Percentiles rank a stretch among this genome's conserved stretches.
phyloP scores from a whole-genome alignment of 2,113 vertebrate genomes.

The Microcebus tavaratra region DNA sequence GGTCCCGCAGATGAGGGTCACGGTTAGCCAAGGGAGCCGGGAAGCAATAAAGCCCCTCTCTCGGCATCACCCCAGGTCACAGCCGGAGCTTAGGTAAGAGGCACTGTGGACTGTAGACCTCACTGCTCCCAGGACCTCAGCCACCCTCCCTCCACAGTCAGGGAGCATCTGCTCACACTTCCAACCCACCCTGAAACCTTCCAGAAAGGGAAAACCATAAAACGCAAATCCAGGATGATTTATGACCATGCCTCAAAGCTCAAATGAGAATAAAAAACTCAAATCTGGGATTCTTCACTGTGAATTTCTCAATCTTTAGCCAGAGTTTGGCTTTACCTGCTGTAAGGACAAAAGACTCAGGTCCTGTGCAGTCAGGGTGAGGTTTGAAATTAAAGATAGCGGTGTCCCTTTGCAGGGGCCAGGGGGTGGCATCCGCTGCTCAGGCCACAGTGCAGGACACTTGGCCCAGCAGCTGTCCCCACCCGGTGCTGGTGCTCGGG shows the following conservation, averaged over 20 bases:
- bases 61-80: not conserved
- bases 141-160: not conserved
- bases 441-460: accelerated
- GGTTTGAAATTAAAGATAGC: not conserved
- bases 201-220: not conserved
- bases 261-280: not conserved
- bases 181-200: not conserved
- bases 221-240: not conserved
- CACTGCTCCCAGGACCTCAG: not conserved
- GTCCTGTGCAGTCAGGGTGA: not conserved
- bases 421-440: accelerated
- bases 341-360: not conserved
- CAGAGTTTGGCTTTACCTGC: not conserved
- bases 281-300: not conserved
- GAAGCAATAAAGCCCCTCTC: accelerated
- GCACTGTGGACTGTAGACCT: not conserved
- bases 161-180: no score
- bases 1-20: not conserved
- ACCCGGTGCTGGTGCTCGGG: not conserved
- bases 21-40: accelerated
- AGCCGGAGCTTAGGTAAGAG: not conserved
- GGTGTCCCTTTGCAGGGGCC: not conserved
- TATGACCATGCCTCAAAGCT: not conserved
- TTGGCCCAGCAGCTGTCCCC: accelerated
- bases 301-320: not conserved